Evolutionary conservation across 1,140 invertebrate genomes (phyloP), one percentile per base, ranked within the genome.

Genomic region (silkworm (Bombyx mori)): DNA sequence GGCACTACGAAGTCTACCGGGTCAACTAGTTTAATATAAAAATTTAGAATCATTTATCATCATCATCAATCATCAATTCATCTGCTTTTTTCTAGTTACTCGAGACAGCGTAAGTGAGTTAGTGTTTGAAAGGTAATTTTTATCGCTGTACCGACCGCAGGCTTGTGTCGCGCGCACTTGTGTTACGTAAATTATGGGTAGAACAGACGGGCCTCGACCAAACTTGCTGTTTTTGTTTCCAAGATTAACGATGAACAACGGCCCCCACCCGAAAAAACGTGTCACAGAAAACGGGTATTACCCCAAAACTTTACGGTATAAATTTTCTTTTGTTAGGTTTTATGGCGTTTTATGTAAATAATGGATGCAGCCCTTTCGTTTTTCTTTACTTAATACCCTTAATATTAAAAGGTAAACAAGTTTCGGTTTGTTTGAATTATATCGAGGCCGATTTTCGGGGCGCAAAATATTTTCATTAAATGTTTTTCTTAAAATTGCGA

Each of bases 211-310:
- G 73, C 63, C 68, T 64, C 70, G 58, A 62, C 66, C 70, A 65
- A 75, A 80, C 75, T 79, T 77, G 66, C 72, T 73, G 72, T 82
- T 80, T 82, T 82, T 79, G 72, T 82, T 79, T 77, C 71, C 63
- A 83, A 82, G 81, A 82, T 84, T 84, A 83, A 83, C 78, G 78
- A 81, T 79, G 77, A 83, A 77, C 75, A 78, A 79, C 74, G 72
- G 65, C 69, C 70, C 73, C 26, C 26, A 2, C 4, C 71, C 68
- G 74, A 77, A 81, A 80, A 80, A 81, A 78, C 66, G 71, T 74
- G 79, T 79, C 75, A 79, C 72, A 72, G 65, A 68, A 71, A 77
- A 79, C 73, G 71, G 74, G 73, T 76, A 79, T 79, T 77, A 69
- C 73, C 72, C 65, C 62, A 57, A 79, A 78, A 77, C 57, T 77